Percentiles rank a stretch among this genome's conserved stretches.
These are phyloP conservation scores for Conopomorpha cramerella DNA, from an alignment of 1,140 invertebrate species.

Conservation along the genomic window DNA sequence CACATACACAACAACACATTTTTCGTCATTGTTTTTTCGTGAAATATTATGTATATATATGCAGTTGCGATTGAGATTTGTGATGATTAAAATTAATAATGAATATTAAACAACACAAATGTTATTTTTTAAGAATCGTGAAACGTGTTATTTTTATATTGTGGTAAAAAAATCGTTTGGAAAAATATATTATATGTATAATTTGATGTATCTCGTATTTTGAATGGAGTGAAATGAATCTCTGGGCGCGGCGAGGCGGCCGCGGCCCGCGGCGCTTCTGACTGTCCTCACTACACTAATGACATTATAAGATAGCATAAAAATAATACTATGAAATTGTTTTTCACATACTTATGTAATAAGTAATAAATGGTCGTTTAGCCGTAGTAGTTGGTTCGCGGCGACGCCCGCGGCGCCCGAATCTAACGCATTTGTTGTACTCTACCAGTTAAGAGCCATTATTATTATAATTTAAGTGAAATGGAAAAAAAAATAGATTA, in stretches of 20 bases:
- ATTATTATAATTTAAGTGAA: slow-evolving; percentile 52
- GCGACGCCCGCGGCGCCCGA: slow-evolving; percentile 28
- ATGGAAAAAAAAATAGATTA: slow-evolving; percentile 34
- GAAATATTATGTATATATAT: slow-evolving; percentile 53
- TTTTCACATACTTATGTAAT: slow-evolving; percentile 48
- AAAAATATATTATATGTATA: too few relatives aligned
- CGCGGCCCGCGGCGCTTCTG: slow-evolving; percentile 11
- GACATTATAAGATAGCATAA: slow-evolving; percentile 28
- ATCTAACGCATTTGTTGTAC: slow-evolving; percentile 56
- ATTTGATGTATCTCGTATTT: slow-evolving; percentile 12
- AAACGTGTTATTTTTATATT: slow-evolving; percentile 48
- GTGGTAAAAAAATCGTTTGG: slow-evolving; percentile 30
- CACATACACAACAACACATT: too few relatives aligned
- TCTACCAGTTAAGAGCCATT: slow-evolving; percentile 51
- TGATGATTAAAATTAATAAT: slow-evolving; percentile 32
- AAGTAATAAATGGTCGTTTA: slow-evolving; percentile 40
- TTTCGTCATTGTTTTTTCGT: slow-evolving; percentile 13
- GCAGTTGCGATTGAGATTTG: slow-evolving; percentile 38
- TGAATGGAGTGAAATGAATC: slow-evolving; percentile 12
- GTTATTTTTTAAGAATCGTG: slow-evolving; percentile 30
- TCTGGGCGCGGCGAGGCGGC: slow-evolving; percentile 8
- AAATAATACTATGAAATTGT: slow-evolving; percentile 36
- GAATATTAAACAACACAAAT: slow-evolving; percentile 11
- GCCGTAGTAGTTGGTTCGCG: slow-evolving; percentile 29
- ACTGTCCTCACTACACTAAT: slow-evolving; percentile 19